phyloP scores from a whole-genome alignment of 1,140 invertebrate species.

The Drosophila kohkoa region DNA sequence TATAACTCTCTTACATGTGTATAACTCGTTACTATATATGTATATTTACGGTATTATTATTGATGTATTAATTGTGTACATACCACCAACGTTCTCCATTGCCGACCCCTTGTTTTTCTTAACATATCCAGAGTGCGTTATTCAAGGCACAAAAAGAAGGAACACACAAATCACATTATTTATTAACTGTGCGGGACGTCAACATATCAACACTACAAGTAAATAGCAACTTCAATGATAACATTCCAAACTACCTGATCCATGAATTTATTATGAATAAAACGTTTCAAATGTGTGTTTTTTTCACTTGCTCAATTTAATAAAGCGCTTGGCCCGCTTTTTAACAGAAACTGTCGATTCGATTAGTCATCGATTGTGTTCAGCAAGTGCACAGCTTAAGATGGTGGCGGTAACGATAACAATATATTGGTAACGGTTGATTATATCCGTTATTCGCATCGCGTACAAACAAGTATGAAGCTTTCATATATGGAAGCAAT shows the following conservation, averaged over 20 bases:
- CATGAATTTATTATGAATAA: conserved; percentile 54
- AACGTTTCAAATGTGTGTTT: conserved; percentile 50
- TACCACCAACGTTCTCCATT: conserved; percentile 38
- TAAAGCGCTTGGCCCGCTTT: too few relatives aligned
- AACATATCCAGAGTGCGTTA: conserved; percentile 33
- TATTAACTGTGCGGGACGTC: conserved; percentile 2
- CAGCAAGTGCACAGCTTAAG: too few relatives aligned
- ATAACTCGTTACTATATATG: conserved; percentile 27
- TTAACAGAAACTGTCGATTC: too few relatives aligned
- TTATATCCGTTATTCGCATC: too few relatives aligned
- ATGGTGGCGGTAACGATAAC: too few relatives aligned
- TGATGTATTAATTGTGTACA: conserved; percentile 48
- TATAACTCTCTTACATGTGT: conserved; percentile 40
- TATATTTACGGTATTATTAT: conserved; percentile 47
- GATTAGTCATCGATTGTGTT: too few relatives aligned
- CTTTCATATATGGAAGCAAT: too few relatives aligned
- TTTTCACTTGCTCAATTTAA: too few relatives aligned
- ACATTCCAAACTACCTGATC: conserved; percentile 18
- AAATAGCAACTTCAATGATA: background rate
- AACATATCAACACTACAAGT: conserved; percentile 43
- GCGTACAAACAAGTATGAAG: too few relatives aligned
- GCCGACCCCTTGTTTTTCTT: conserved; percentile 18
- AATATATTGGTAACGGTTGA: too few relatives aligned
- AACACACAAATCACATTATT: conserved; percentile 33
- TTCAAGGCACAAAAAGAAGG: conserved; percentile 54